Base-by-base conservation (phyloP, 2,888 invertebrate species). In the Idaea dimidiata region DNA sequence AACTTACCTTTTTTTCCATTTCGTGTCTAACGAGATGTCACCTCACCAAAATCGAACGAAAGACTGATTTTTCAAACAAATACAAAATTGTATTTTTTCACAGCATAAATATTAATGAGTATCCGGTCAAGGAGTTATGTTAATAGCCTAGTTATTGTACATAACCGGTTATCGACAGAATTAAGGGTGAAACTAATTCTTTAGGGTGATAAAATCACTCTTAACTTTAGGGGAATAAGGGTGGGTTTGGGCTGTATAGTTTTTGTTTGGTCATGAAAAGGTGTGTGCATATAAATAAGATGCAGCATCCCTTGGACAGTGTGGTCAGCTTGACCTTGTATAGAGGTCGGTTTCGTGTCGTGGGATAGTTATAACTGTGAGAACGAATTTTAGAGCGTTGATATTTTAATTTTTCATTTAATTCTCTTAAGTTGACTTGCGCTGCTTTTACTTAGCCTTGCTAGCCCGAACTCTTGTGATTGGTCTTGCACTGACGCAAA, bases 91-190 rank as follows among this genome's bases (percentile, higher is more conserved):
- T 18, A 54, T 16, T 53, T 63, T 66, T 70, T 71, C 66, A 16
- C 63, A 43, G 10, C 64, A 70, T 91, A 86, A 89, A 91, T 92
- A 91, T 90, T 90, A 86, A 91, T 91, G 84, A 87, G 84, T 84
- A 80, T 82, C 87, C 82, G 88, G 89, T 89, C 90, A 92, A 92
- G 91, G 91, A 92, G 90, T 89, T 91, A 91, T 91, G 91, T 80
- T 90, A 92, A 91, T 90, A 84, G 77, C 80, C 77, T 79, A 73
- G 77, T 80, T 80, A 89, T 91, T 91, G 89, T 90, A 66, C 75
- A 75, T 65, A 86, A 87, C 92, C 83, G 87, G 92, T 91, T 89
- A 73, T 77, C 76, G 78, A 73, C 74, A 73, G 78, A 87, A 88
- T 91, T 89, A 89, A 85, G 91, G 91, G 90, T 84, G 86, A 17